These are phyloP conservation scores for Microcebus jonahi DNA, from an alignment of 2,113 vertebrate genomes.

Conservation along the genomic window DNA sequence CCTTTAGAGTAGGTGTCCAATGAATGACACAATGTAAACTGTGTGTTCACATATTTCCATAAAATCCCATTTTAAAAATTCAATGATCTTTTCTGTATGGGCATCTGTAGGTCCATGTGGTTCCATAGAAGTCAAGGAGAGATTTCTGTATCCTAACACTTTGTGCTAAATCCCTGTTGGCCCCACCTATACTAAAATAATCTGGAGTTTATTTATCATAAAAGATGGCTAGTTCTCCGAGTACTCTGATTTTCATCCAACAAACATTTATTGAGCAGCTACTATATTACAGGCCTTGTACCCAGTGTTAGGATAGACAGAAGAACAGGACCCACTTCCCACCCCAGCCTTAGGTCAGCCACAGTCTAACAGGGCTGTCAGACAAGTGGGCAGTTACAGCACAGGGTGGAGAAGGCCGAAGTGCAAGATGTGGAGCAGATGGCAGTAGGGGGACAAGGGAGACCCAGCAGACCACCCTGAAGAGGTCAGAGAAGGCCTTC, in stretches of 20 bases:
- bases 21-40: not conserved
- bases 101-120: not conserved
- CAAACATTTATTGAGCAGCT: conserved; percentile 6
- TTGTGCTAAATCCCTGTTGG: not conserved
- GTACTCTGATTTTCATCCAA: not conserved
- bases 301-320: not conserved
- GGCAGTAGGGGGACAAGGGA: not conserved
- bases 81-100: not conserved
- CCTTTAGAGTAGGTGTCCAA: not conserved
- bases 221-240: not conserved
- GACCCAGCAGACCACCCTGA: not conserved
- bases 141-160: not conserved
- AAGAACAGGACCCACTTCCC: not conserved
- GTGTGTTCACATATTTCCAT: not conserved
- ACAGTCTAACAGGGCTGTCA: not conserved
- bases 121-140: conserved; percentile 7
- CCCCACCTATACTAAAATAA: not conserved
- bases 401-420: not conserved
- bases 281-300: not conserved
- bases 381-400: not conserved
- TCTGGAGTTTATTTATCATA: not conserved
- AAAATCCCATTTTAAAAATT: not conserved
- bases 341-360: not conserved
- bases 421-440: rapidly evolving
- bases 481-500: not conserved